Evolutionary conservation across 2,888 invertebrate genomes (phyloP), one percentile per base, ranked within the genome.

Genomic region (Oscheius onirici): DNA sequence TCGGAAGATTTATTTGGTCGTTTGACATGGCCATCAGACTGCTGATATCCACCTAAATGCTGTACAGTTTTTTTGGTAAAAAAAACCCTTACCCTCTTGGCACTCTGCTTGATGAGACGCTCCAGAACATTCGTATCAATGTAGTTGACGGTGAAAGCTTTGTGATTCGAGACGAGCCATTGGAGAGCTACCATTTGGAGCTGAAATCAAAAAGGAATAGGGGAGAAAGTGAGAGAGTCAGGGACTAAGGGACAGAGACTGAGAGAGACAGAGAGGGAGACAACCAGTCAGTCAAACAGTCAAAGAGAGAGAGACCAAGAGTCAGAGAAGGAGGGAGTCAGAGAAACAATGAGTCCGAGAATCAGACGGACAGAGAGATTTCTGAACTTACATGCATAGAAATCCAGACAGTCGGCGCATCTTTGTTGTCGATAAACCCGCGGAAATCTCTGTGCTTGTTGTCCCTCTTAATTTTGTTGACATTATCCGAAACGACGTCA

Each of bases 401-500:
- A 40, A 82, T 79, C 55, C 70, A 71, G 3, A 80, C 76, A 28
- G 76, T 72, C 22, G 82, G 82, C 1, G 82, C 82, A 24, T 82
- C 82, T 43, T 82, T 78, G 49, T 81, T 80, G 15, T 72, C 73
- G 57, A 80, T 78, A 61, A 75, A 79, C 17, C 74, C 75, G 0
- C 75, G 72, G n/a, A 75, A 72, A 46, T 79, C 80, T 8, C 77
- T 57, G 26, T 69, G 61, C 43, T 69, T 69, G 55, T 75, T 77
- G 60, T 77, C 76, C 60, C 83, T 76, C 26, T 75, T 77, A 34
- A 74, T 78, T 40, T 81, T 76, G 49, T 80, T 77, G 41, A 86
- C 86, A 71, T 86, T 86, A 63, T 86, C 86, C 11, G 80, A 83
- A n/a, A 86, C 80, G 2, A 95, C 94, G 88, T 97, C 97, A 0